Evolutionary conservation across 2,888 invertebrate species (phyloP).

Genomic region (Agapostemon virescens): DNA sequence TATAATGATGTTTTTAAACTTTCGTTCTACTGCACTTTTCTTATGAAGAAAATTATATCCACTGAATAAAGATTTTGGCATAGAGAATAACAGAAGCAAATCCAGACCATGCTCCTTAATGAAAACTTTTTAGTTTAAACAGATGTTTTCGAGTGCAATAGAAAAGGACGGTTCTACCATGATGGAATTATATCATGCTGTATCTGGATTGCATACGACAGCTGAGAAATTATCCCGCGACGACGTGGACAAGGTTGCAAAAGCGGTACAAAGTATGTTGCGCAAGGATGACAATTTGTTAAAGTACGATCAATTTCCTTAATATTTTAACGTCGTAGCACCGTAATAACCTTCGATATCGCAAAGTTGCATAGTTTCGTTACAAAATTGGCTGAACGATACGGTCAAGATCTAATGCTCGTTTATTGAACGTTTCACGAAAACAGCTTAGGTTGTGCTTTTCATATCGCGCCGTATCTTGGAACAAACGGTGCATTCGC

Average conservation of each 20-base stretch:
- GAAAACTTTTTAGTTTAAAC: constrained; percentile 27
- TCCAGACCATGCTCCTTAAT: neutral
- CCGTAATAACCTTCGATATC: neutral
- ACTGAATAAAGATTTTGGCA: constrained; percentile 51
- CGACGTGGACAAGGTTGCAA: constrained; percentile 85
- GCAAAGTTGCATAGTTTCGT: neutral
- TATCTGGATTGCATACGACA: constrained; percentile 86
- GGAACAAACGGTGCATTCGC: constrained; percentile 85
- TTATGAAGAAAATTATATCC: constrained; percentile 66
- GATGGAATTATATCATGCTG: constrained; percentile 88
- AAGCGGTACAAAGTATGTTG: constrained; percentile 87
- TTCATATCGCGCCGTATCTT: constrained; percentile 90
- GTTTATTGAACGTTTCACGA: constrained; percentile 29
- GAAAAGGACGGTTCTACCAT: constrained; percentile 86
- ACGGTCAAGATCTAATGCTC: constrained; percentile 20
- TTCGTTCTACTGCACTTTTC: constrained; percentile 74
- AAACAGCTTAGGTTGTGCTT: constrained; percentile 90
- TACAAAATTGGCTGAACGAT: neutral
- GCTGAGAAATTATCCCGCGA: constrained; percentile 85
- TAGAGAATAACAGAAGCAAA: neutral
- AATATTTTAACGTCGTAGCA: constrained; percentile 14
- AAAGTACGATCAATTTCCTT: constrained; percentile 81
- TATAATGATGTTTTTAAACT: constrained; percentile 73
- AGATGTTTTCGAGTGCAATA: constrained; percentile 82
- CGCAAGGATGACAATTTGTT: constrained; percentile 92